Percentiles rank a stretch among this genome's conserved stretches.
These are phyloP conservation scores for Sarcophaga carnaria DNA, from an alignment of 2,888 invertebrate species.

Conservation along the genomic window DNA sequence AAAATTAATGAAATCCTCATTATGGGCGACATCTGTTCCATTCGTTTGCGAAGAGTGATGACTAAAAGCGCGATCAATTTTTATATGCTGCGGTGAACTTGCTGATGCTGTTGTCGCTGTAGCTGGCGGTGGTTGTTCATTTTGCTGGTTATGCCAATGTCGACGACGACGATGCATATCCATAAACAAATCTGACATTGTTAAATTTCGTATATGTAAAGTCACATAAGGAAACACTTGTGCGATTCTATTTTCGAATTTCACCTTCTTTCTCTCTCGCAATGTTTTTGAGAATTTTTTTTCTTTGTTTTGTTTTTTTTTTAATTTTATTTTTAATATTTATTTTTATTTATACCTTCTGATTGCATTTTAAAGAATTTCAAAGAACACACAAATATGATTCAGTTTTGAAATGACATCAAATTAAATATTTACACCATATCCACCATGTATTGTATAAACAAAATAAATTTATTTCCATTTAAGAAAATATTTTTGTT, in stretches of 20 bases:
- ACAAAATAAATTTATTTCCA: no score
- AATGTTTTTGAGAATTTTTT: neutral
- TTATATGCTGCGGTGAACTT: slow-evolving; percentile 38
- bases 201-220: slow-evolving; percentile 25
- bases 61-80: slow-evolving; percentile 38
- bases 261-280: slow-evolving; percentile 9
- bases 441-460: neutral
- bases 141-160: slow-evolving; percentile 53
- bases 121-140: slow-evolving; percentile 49
- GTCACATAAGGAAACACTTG: slow-evolving; percentile 64
- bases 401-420: slow-evolving; percentile 38
- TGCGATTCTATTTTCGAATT: slow-evolving; percentile 55
- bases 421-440: slow-evolving; percentile 51
- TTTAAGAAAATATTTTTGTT: no score
- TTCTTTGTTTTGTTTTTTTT: slow-evolving; percentile 3
- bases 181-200: slow-evolving; percentile 75
- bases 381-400: slow-evolving; percentile 33
- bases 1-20: slow-evolving; percentile 34
- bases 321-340: neutral
- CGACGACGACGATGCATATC: slow-evolving; percentile 69
- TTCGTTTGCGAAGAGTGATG: slow-evolving; percentile 47
- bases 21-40: slow-evolving; percentile 25
- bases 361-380: slow-evolving; percentile 7
- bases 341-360: slow-evolving; percentile 18
- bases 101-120: slow-evolving; percentile 29